phyloP scores from a whole-genome alignment of 2,888 invertebrate species.

The Anthoptus insignis region DNA sequence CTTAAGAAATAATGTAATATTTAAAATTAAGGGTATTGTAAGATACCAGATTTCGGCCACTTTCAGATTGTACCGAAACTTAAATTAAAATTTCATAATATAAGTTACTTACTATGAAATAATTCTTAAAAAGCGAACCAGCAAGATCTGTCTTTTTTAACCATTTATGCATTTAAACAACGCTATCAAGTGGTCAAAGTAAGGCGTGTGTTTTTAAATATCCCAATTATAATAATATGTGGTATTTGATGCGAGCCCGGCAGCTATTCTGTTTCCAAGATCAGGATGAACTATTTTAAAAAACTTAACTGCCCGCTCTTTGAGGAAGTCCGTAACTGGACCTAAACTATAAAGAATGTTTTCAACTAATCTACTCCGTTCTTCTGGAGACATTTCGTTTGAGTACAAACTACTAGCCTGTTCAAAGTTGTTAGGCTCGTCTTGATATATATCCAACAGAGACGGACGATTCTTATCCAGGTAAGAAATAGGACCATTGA shows the following conservation, averaged over 20 bases:
- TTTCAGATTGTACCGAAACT: not conserved
- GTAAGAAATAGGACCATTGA: constrained; percentile 91
- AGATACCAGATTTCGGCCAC: too few relatives aligned
- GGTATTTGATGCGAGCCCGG: constrained; percentile 59
- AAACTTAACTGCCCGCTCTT: constrained; percentile 92
- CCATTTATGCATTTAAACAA: too few relatives aligned
- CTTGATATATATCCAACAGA: constrained; percentile 85
- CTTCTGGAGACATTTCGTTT: constrained; percentile 90
- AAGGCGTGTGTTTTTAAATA: constrained; percentile 6
- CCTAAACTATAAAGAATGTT: constrained; percentile 92
- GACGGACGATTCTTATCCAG: constrained; percentile 83
- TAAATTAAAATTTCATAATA: not conserved
- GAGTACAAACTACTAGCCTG: constrained; percentile 93
- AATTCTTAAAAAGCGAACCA: not conserved
- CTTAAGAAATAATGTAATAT: not conserved
- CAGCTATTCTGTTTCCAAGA: constrained; percentile 89
- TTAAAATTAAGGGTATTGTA: too few relatives aligned
- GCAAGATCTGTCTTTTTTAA: too few relatives aligned
- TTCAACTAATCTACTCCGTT: constrained; percentile 89
- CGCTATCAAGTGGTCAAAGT: not conserved
- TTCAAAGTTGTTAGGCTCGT: constrained; percentile 94
- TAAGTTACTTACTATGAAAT: not conserved
- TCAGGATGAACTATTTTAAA: constrained; percentile 91
- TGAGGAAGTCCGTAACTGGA: constrained; percentile 89
- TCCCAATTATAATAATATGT: constrained; percentile 17